Evolutionary conservation across 2,797 vertebrate genomes (phyloP).

Genomic region (Bradypodion ventrale): DNA sequence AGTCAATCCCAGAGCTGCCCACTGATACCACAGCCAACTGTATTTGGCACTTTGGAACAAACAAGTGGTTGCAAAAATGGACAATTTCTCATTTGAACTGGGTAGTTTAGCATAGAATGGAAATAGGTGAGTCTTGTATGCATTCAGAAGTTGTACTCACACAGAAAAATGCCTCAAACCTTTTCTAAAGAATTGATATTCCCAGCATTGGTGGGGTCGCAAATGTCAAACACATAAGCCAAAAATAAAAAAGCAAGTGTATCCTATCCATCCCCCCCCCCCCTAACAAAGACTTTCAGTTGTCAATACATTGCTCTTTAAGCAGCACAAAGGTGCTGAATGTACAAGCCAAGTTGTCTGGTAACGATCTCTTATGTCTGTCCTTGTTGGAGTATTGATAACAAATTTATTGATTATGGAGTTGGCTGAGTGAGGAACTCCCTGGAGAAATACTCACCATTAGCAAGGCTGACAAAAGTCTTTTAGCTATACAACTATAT

Average conservation of each 20-base stretch:
- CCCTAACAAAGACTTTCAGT: not conserved
- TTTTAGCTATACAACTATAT: not conserved
- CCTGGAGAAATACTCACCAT: not conserved
- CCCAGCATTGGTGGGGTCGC: not conserved
- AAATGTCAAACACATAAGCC: not conserved
- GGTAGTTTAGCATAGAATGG: too few species aligned
- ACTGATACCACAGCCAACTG: too few species aligned
- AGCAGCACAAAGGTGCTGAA: slow-evolving; percentile 15
- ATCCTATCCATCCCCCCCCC: not conserved
- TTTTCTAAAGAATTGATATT: not conserved
- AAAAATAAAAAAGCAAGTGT: not conserved
- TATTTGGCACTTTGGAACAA: too few species aligned
- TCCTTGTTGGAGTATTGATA: slow-evolving; percentile 33
- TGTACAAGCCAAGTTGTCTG: not conserved
- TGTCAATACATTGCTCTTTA: not conserved
- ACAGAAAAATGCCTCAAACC: not conserved
- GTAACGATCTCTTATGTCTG: slow-evolving; percentile 10
- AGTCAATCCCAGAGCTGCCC: too few species aligned
- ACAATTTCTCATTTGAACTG: too few species aligned
- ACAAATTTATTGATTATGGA: slow-evolving; percentile 22
- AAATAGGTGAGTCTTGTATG: not conserved
- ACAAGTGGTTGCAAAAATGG: too few species aligned
- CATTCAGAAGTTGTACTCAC: not conserved
- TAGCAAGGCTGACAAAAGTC: not conserved
- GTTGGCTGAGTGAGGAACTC: slow-evolving; percentile 8